Conservation (phyloP, 2,888 invertebrate genomes). For the Fragum sueziense region DNA sequence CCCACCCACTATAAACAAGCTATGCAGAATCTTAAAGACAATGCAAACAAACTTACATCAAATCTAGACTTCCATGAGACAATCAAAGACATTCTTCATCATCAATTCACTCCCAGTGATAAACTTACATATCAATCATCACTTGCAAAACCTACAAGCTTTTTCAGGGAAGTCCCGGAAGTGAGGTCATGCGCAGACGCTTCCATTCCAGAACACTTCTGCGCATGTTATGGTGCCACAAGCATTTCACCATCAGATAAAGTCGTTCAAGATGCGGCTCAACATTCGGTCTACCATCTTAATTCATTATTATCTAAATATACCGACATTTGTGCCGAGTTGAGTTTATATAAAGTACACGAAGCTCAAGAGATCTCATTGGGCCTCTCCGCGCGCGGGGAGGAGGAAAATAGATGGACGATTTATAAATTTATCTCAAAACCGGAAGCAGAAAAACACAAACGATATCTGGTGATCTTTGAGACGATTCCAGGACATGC, state of each 20-base stretch:
- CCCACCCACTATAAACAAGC: constrained; percentile 85
- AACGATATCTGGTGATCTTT: constrained; percentile 57
- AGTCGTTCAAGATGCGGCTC: constrained; percentile 85
- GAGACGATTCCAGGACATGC: constrained; percentile 62
- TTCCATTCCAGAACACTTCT: constrained; percentile 96
- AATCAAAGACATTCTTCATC: constrained; percentile 86
- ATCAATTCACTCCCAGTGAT: constrained; percentile 29
- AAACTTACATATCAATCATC: neutral
- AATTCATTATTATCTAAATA: constrained; percentile 53
- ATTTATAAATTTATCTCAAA: constrained; percentile 87
- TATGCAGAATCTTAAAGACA: constrained; percentile 85
- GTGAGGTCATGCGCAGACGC: constrained; percentile 93
- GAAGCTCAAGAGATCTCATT: constrained; percentile 48
- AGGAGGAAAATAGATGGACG: constrained; percentile 56
- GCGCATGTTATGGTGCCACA: constrained; percentile 93
- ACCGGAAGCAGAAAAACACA: constrained; percentile 82
- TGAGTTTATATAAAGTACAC: constrained; percentile 71
- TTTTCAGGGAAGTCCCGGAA: constrained; percentile 83
- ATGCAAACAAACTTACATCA: constrained; percentile 89
- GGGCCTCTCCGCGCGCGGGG: constrained; percentile 49
- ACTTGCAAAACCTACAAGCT: constrained; percentile 76
- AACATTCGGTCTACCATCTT: constrained; percentile 68
- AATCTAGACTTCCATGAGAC: constrained; percentile 96
- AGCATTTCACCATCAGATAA: constrained; percentile 84
- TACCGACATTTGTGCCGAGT: constrained; percentile 86